A percentile compares a stretch with the other conserved stretches of the same genome.
Conservation (phyloP, 2,797 vertebrate species). For the Danio choprae region DNA sequence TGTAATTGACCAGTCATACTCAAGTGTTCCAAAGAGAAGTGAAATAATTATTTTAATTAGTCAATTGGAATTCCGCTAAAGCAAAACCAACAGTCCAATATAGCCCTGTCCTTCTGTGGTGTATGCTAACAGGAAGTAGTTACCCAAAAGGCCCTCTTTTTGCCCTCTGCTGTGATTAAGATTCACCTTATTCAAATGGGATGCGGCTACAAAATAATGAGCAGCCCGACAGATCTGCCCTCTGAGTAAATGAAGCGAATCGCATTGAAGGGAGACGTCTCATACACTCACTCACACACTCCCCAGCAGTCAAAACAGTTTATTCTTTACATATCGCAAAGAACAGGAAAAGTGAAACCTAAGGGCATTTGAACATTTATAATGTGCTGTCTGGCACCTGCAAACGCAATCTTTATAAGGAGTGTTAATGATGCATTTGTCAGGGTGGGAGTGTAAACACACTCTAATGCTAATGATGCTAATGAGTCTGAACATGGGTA, state of each 20-base stretch:
- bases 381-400: background rate
- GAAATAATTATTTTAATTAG: background rate
- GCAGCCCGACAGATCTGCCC: conserved; percentile 24
- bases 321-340: background rate
- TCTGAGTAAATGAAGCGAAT: conserved; percentile 36
- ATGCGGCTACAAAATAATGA: conserved; percentile 17
- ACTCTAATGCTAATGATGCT: conserved; percentile 7
- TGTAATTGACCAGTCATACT: conserved; percentile 20
- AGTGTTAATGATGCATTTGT: conserved; percentile 21
- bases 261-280: conserved; percentile 8
- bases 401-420: background rate
- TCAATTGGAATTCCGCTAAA: conserved; percentile 11
- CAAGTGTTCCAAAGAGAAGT: conserved; percentile 3
- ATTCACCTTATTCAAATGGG: conserved; percentile 50
- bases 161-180: conserved; percentile 40
- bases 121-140: background rate
- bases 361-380: conserved; percentile 2
- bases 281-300: background rate
- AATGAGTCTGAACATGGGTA: conserved; percentile 34
- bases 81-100: conserved; percentile 28
- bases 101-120: conserved; percentile 33
- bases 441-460: conserved; percentile 22
- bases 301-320: background rate
- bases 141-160: background rate
- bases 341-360: background rate